Percentiles rank a stretch among this genome's conserved stretches.
Evolutionary conservation across 2,888 invertebrate species (phyloP).

Genomic region (Leptopilina drosophilae): DNA sequence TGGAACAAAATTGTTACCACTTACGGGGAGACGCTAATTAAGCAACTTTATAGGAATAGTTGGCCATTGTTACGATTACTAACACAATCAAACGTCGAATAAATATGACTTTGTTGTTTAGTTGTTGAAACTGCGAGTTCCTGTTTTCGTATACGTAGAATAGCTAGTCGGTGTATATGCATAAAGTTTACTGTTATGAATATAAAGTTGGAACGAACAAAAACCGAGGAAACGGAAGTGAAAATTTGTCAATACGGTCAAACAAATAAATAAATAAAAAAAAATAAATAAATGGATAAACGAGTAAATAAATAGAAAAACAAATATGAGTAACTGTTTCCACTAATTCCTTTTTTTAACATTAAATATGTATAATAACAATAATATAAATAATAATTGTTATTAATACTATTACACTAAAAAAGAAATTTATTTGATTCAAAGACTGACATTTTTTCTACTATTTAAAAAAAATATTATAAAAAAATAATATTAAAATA

Average conservation of each 20-base stretch:
- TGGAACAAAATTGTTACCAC: slow-evolving; percentile 11
- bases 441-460: too few species aligned
- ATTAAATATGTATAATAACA: too few species aligned
- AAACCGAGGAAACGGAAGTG: neutral
- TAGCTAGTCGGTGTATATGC: neutral
- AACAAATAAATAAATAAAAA: neutral
- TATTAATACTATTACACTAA: too few species aligned
- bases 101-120: slow-evolving; percentile 44
- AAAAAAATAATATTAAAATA: too few species aligned
- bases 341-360: too few species aligned
- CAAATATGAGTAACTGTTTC: too few species aligned
- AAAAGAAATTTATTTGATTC: too few species aligned
- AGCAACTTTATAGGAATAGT: slow-evolving; percentile 61
- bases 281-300: neutral
- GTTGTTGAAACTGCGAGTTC: slow-evolving; percentile 43
- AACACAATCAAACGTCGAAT: neutral
- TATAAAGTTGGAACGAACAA: neutral
- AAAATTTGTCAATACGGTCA: slow-evolving; percentile 1
- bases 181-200: slow-evolving; percentile 9
- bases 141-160: neutral
- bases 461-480: too few species aligned
- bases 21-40: slow-evolving; percentile 57
- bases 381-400: too few species aligned
- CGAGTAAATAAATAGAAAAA: too few species aligned
- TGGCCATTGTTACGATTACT: slow-evolving; percentile 45